phyloP scores from a whole-genome alignment of 2,797 vertebrate species.

The Cichlasoma orientale region DNA sequence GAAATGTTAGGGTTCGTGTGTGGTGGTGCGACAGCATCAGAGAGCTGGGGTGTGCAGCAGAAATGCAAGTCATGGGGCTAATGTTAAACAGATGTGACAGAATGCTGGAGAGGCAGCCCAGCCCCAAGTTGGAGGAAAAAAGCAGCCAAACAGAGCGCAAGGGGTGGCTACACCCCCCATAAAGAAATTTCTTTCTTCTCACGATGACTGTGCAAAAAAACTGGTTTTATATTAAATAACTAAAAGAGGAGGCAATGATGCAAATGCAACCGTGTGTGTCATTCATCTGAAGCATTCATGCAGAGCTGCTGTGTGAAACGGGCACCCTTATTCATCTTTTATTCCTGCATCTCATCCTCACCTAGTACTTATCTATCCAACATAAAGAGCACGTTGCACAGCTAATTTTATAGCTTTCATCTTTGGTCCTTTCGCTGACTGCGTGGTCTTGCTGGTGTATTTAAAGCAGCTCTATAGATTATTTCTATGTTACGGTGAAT shows the following conservation, averaged over 20 bases:
- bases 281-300: conserved; percentile 31
- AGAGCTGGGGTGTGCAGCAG: conserved; percentile 15
- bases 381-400: background rate
- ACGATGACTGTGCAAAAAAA: conserved; percentile 57
- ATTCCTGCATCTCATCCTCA: conserved; percentile 24
- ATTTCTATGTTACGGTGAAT: background rate
- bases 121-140: conserved; percentile 21
- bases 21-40: background rate
- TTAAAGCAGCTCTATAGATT: background rate
- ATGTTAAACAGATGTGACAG: conserved; percentile 75
- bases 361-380: background rate
- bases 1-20: background rate
- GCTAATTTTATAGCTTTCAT: conserved; percentile 23
- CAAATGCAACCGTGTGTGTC: background rate
- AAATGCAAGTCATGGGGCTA: conserved; percentile 72
- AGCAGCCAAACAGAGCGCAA: conserved; percentile 39
- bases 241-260: background rate
- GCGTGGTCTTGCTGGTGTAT: background rate
- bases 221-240: conserved; percentile 12
- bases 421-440: background rate
- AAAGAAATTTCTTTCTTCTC: conserved; percentile 30
- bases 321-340: conserved; percentile 4
- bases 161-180: conserved; percentile 34
- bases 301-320: background rate
- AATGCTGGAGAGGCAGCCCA: conserved; percentile 14